Conservation (phyloP, 2,888 invertebrate genomes). For the Amitus sp. region DNA sequence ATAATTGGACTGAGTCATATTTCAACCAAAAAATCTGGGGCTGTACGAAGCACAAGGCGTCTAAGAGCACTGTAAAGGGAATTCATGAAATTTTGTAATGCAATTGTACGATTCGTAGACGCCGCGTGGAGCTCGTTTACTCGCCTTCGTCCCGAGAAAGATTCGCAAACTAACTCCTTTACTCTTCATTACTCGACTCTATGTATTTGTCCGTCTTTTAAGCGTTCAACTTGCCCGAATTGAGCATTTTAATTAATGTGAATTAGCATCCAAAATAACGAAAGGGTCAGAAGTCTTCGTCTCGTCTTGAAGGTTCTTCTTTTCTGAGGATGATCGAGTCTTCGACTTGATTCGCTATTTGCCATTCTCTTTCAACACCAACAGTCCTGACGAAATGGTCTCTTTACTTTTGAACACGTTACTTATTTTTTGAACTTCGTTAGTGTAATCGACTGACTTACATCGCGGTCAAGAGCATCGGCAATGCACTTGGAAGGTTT, state of each 20-base stretch:
- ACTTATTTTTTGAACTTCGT: too few relatives aligned
- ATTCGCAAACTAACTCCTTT: background rate
- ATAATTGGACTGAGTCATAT: slow-evolving; percentile 62
- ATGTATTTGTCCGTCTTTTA: background rate
- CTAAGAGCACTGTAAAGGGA: slow-evolving; percentile 62
- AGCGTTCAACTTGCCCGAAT: background rate
- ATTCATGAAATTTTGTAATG: slow-evolving; percentile 65
- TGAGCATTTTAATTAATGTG: too few relatives aligned
- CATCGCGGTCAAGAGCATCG: too few relatives aligned
- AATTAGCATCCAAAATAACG: slow-evolving; percentile 1
- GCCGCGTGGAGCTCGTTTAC: slow-evolving; percentile 38
- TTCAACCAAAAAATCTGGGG: slow-evolving; percentile 61
- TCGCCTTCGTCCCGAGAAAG: slow-evolving; percentile 25
- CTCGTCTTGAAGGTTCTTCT: too few relatives aligned
- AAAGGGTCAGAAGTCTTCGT: too few relatives aligned
- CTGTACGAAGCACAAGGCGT: slow-evolving; percentile 50
- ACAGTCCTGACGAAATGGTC: too few relatives aligned
- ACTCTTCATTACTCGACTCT: slow-evolving; percentile 14
- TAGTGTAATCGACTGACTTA: too few relatives aligned
- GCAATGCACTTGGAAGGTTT: too few relatives aligned
- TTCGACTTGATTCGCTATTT: background rate
- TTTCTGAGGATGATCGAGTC: background rate
- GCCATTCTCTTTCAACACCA: slow-evolving; percentile 5
- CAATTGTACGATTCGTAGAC: slow-evolving; percentile 62
- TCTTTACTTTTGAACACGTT: too few relatives aligned